Base-by-base conservation (phyloP, 1,140 invertebrate species). In the Drosophila guanche region DNA sequence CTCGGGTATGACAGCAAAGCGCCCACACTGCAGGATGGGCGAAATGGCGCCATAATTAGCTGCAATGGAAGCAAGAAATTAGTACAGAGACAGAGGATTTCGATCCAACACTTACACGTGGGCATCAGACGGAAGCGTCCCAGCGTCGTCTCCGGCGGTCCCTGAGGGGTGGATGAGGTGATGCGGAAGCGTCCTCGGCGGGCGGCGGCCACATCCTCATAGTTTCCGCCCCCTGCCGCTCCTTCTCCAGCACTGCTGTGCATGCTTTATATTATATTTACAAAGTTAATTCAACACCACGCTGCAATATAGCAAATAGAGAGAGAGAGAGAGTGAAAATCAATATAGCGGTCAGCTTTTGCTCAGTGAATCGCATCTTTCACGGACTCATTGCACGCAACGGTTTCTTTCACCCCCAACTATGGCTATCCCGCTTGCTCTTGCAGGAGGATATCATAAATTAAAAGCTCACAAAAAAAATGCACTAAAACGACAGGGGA, bases 1-100 rank as follows among this genome's bases (percentile, higher is more conserved):
- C 57, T 91, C 91, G n/a, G 91, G 91, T 58, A 91, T 91, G 40
- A 91, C 91, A 66, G 90, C 90, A 60, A 91, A 91, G 14, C 91
- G 80, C n/a, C 91, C 91, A 22, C 91, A 70, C 65, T 91, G 91
- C 45, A 91, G 56, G 45, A 91, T 90, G 42, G 91, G 91, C 23
- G 91, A 91, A 67, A 91, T 91, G 42, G 90, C 86, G 57, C 90
- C 90, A 86, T 91, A 91, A 76, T 90, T 91, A 55, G 89, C 90
- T 91, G 67, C 25, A 75, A 77, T 16, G 0, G 5, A 7, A 1
- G 45, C 8, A 29, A 56, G 25, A 25, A 72, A 62, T 59, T 43
- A 47, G 55, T 46, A 40, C 10, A 12, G 16, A 37, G 33, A 4
- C n/a, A 22, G 12, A 50, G n/a, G 23, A 40, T 48, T 37, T 37